Evolutionary conservation across 1,140 invertebrate genomes (phyloP).

Genomic region (Sycophila sp.): DNA sequence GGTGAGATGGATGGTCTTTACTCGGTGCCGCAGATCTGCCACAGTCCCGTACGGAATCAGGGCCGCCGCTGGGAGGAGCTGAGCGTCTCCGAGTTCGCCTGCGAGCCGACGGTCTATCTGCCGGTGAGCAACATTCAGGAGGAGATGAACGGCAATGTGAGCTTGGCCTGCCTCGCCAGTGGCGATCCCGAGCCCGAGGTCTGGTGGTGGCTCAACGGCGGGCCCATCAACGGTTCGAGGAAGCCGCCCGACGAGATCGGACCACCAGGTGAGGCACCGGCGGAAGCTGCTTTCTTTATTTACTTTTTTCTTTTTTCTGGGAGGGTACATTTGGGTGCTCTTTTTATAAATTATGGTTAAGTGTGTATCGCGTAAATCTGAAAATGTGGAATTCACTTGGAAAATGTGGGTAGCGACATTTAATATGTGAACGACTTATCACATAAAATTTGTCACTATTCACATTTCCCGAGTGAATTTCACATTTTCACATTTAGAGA

Average conservation of each 20-base stretch:
- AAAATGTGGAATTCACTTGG: no score
- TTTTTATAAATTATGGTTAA: no score
- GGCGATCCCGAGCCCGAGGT: constrained; percentile 87
- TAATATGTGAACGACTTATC: no score
- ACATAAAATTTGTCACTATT: no score
- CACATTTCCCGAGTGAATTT: no score
- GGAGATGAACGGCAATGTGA: constrained; percentile 79
- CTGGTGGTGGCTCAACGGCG: constrained; percentile 84
- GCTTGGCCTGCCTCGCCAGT: constrained; percentile 81
- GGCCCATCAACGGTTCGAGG: constrained; percentile 47
- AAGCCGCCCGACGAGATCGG: constrained; percentile 3
- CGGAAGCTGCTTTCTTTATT: no score
- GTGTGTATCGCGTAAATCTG: no score
- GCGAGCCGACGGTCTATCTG: constrained; percentile 74
- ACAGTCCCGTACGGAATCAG: constrained; percentile 69
- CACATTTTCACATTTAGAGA: no score
- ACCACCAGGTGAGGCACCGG: constrained; percentile 22
- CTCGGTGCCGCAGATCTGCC: constrained; percentile 73
- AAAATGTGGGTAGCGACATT: no score
- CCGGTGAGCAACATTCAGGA: constrained; percentile 73
- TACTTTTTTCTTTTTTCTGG: no score
- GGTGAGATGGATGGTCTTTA: constrained; percentile 73
- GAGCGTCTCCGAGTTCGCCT: constrained; percentile 76
- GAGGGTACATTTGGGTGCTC: no score
- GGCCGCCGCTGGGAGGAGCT: constrained; percentile 76